Conservation (phyloP, 2,888 invertebrate genomes). For the Polydesmus complanatus region DNA sequence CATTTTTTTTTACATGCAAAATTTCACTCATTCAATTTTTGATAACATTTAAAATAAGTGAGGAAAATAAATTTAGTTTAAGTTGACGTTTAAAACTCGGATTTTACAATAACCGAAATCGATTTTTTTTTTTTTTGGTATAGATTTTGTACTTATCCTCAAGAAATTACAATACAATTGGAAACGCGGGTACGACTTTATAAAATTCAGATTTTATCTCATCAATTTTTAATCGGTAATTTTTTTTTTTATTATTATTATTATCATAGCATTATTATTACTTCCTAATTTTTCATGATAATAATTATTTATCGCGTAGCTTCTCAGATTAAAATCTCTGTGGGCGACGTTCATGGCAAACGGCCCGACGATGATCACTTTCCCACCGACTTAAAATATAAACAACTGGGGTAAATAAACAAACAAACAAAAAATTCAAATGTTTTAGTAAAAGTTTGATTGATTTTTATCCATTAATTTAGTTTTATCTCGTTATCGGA, state of each 20-base stretch:
- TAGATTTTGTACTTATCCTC: conserved; percentile 58
- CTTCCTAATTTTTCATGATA: not conserved
- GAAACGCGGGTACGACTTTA: conserved; percentile 57
- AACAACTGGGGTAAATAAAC: conserved; percentile 31
- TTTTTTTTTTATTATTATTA: conserved; percentile 28
- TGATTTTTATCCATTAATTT: conserved; percentile 4
- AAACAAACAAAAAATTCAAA: not conserved
- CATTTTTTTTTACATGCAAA: no score
- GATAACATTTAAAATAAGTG: no score
- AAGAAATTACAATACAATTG: conserved; percentile 74
- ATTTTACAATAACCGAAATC: no score
- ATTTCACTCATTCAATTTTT: no score
- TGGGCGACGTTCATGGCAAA: conserved; percentile 39
- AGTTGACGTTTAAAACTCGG: no score
- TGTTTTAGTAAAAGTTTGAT: not conserved
- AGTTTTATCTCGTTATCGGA: conserved; percentile 64
- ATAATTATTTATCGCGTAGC: conserved; percentile 36
- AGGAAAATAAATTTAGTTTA: no score
- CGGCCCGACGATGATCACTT: conserved; percentile 20
- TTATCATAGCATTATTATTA: not conserved
- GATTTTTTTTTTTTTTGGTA: no score
- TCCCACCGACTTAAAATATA: conserved; percentile 32
- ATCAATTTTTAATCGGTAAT: conserved; percentile 80
- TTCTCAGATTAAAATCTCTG: conserved; percentile 56
- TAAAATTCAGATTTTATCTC: conserved; percentile 82